Percentiles rank a stretch among this genome's conserved stretches.
These are phyloP conservation scores for Galeruca laticollis DNA, from an alignment of 2,888 invertebrate genomes.

Conservation along the genomic window DNA sequence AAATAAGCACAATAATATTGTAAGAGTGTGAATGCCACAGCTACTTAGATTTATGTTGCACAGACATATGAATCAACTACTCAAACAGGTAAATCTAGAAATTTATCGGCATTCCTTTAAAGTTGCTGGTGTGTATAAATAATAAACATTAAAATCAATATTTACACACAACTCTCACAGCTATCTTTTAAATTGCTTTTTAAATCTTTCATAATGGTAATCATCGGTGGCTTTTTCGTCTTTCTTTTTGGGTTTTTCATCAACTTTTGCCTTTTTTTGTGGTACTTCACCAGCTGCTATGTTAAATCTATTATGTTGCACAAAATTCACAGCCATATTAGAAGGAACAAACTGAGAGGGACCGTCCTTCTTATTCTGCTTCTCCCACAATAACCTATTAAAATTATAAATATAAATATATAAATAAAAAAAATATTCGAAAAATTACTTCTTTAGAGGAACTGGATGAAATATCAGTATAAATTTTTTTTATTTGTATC, in stretches of 20 bases:
- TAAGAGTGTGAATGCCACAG: too few relatives aligned
- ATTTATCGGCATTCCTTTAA: too few relatives aligned
- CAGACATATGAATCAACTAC: too few relatives aligned
- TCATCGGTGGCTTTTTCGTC: constrained; percentile 97
- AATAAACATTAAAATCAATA: too few relatives aligned
- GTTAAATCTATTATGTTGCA: constrained; percentile 96
- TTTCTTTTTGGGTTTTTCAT: constrained; percentile 73
- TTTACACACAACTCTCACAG: not conserved
- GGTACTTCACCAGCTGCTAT: constrained; percentile 79
- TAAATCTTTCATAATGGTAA: constrained; percentile 96
- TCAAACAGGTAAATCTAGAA: too few relatives aligned
- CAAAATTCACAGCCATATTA: constrained; percentile 98
- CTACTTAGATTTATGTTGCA: too few relatives aligned
- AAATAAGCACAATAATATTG: too few relatives aligned
- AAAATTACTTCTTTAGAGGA: too few relatives aligned
- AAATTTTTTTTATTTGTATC: too few relatives aligned
- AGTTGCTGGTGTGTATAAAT: too few relatives aligned
- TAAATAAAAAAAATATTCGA: not conserved
- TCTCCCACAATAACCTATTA: constrained; percentile 83
- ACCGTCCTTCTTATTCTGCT: constrained; percentile 90
- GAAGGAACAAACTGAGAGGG: constrained; percentile 97
- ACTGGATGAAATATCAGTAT: too few relatives aligned
- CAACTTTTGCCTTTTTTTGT: constrained; percentile 72
- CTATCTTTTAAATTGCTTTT: constrained; percentile 93
- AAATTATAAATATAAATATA: not conserved